Percentiles rank a stretch among this genome's conserved stretches.
phyloP scores from a whole-genome alignment of 2,888 invertebrate species.

The Corythucha ciliata region DNA sequence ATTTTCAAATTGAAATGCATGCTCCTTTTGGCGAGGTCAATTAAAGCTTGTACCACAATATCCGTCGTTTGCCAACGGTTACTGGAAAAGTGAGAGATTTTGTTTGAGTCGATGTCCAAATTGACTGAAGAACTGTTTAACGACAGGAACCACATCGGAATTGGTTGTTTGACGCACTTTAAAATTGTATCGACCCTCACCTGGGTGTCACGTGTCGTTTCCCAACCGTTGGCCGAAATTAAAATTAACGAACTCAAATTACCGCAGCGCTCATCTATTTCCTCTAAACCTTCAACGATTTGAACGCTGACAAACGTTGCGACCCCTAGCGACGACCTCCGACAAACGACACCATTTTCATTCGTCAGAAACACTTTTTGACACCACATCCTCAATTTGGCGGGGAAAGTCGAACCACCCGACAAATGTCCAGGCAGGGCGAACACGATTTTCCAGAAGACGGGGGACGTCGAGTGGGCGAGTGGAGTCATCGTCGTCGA shows the following conservation, averaged over 20 bases:
- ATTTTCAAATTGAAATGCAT: conserved; percentile 24
- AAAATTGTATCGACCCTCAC: too few species aligned
- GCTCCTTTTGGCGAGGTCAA: conserved; percentile 21
- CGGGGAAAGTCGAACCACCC: conserved; percentile 20
- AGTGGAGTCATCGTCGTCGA: too few species aligned
- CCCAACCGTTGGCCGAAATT: conserved; percentile 24
- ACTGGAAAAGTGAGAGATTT: conserved; percentile 17
- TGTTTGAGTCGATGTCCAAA: conserved; percentile 4
- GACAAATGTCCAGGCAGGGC: conserved; percentile 25
- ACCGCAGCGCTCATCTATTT: conserved; percentile 12
- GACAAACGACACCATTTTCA: conserved; percentile 7
- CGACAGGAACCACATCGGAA: conserved; percentile 19
- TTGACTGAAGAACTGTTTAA: conserved; percentile 8
- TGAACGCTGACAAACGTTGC: conserved; percentile 22
- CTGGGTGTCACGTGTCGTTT: conserved; percentile 13
- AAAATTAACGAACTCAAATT: conserved; percentile 26
- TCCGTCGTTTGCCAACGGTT: conserved; percentile 23
- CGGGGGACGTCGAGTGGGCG: conserved; percentile 18
- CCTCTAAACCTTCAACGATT: conserved; percentile 19
- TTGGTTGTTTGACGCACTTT: too few species aligned
- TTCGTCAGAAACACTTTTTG: conserved; percentile 21
- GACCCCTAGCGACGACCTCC: conserved; percentile 17
- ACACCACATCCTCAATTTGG: conserved; percentile 24
- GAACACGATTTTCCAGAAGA: conserved; percentile 32
- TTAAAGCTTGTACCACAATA: conserved; percentile 16